Evolutionary conservation across 2,888 invertebrate genomes (phyloP).

Genomic region (Phyllotreta striolata): DNA sequence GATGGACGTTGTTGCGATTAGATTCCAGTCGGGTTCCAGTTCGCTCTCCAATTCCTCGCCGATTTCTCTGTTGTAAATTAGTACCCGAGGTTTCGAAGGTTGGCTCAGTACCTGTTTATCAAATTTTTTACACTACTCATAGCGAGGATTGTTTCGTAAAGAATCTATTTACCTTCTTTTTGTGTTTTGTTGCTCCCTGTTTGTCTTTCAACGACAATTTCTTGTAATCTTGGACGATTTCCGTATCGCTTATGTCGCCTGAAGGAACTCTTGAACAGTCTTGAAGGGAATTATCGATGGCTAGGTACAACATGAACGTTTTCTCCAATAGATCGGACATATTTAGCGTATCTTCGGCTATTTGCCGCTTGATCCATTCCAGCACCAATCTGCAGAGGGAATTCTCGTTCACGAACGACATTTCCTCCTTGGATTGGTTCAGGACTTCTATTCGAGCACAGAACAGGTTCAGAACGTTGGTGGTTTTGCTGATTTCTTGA

Average conservation of each 20-base stretch:
- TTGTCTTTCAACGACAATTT: conserved; percentile 60
- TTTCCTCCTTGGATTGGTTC: conserved; percentile 75
- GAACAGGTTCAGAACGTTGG: conserved; percentile 71
- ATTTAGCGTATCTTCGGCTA: conserved; percentile 57
- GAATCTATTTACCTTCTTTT: conserved; percentile 58
- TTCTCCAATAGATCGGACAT: conserved; percentile 66
- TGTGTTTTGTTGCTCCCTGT: conserved; percentile 55
- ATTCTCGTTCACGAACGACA: conserved; percentile 66
- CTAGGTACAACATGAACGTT: conserved; percentile 78
- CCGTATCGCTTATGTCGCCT: conserved; percentile 73
- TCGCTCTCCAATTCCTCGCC: conserved; percentile 62
- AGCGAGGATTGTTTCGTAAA: neutral
- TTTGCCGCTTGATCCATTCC: conserved; percentile 68
- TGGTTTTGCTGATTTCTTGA: conserved; percentile 69
- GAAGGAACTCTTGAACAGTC: conserved; percentile 80
- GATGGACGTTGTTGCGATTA: conserved; percentile 67
- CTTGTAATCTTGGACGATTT: conserved; percentile 81
- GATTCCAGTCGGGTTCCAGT: conserved; percentile 69
- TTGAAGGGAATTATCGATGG: conserved; percentile 77
- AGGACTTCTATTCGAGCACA: conserved; percentile 77
- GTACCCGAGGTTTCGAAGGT: conserved; percentile 69
- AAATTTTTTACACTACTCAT: neutral
- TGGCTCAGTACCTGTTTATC: conserved; percentile 63
- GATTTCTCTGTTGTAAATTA: conserved; percentile 68
- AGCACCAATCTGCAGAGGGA: conserved; percentile 71